Evolutionary conservation across 2,113 vertebrate genomes (phyloP).

Genomic region (Geococcyx californianus): DNA sequence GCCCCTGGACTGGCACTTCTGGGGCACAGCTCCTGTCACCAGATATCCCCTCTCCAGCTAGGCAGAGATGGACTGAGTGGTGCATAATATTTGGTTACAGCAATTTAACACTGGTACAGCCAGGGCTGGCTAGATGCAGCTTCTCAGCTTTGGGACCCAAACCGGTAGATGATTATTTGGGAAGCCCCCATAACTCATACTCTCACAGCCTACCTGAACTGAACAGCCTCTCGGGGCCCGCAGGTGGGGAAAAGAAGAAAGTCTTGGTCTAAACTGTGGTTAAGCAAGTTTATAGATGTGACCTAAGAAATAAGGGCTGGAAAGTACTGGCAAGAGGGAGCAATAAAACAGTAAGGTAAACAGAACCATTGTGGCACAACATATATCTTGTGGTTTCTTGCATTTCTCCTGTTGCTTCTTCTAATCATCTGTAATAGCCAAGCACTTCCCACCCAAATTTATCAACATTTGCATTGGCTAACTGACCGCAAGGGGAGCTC

Average conservation of each 20-base stretch:
- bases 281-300: background rate
- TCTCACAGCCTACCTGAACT: background rate
- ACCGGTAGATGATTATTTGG: background rate
- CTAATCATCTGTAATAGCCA: background rate
- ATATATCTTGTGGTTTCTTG: background rate
- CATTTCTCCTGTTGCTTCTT: background rate
- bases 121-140: background rate
- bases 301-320: background rate
- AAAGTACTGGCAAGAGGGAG: background rate
- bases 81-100: background rate
- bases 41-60: background rate
- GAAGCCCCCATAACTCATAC: background rate
- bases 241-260: background rate
- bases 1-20: background rate
- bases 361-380: background rate
- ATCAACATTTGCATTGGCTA: background rate
- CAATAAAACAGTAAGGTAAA: background rate
- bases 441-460: background rate
- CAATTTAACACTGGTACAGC: background rate
- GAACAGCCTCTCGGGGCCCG: background rate
- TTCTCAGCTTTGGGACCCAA: fast-evolving
- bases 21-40: background rate
- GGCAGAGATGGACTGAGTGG: background rate
- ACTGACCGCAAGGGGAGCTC: background rate
- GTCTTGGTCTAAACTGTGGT: background rate